Evolutionary conservation across 2,797 vertebrate species (phyloP).

Genomic region (Brotula barbata): DNA sequence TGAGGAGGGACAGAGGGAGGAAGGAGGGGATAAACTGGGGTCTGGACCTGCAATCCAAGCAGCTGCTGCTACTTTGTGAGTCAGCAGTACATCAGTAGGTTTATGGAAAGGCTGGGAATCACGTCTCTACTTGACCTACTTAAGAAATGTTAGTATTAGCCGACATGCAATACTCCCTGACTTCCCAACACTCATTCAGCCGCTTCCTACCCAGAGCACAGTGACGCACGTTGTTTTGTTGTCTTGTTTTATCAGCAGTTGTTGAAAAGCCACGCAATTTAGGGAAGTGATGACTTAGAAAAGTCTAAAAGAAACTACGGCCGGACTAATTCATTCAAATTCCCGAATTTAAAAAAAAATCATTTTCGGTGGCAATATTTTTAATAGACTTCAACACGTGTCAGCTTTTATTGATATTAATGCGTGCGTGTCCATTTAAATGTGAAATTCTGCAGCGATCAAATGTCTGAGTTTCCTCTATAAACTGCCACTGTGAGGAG

Average conservation of each 20-base stretch:
- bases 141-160: slow-evolving; percentile 74
- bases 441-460: too few relatives aligned
- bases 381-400: too few relatives aligned
- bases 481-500: too few relatives aligned
- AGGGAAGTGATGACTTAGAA: slow-evolving; percentile 37
- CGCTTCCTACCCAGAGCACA: slow-evolving; percentile 56
- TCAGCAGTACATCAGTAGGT: slow-evolving; percentile 76
- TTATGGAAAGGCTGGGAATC: slow-evolving; percentile 71
- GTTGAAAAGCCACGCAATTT: slow-evolving; percentile 61
- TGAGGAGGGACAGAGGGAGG: slow-evolving; percentile 12
- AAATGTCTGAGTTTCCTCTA: too few relatives aligned
- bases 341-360: too few relatives aligned
- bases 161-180: slow-evolving; percentile 66
- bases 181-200: slow-evolving; percentile 62
- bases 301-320: slow-evolving; percentile 26
- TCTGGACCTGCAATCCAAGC: slow-evolving; percentile 63
- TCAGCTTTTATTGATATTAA: too few relatives aligned
- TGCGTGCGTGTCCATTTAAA: too few relatives aligned
- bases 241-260: slow-evolving; percentile 63
- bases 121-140: slow-evolving; percentile 75
- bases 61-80: slow-evolving; percentile 75
- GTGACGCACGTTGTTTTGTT: slow-evolving; percentile 60
- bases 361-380: too few relatives aligned
- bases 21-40: slow-evolving; percentile 41
- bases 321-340: slow-evolving; percentile 26